These are phyloP conservation scores for Hydrochoerus hydrochaeris DNA, from an alignment of 2,113 vertebrate genomes.

Conservation along the genomic window DNA sequence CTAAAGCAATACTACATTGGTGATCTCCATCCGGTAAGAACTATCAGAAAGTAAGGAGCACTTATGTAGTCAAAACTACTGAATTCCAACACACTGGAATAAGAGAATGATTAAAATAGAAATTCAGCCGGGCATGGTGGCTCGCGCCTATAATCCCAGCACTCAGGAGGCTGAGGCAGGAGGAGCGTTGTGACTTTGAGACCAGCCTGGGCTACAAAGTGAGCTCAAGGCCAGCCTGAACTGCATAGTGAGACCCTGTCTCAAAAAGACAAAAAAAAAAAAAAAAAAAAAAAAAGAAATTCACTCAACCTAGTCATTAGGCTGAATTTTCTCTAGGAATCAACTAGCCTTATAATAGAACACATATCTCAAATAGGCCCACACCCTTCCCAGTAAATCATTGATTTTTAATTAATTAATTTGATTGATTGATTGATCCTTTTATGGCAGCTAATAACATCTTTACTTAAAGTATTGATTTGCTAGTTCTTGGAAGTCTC, in stretches of 20 bases:
- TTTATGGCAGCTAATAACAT: neutral
- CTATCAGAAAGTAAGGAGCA: neutral
- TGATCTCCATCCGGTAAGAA: conserved; percentile 93
- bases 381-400: too few relatives aligned
- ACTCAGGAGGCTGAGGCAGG: too few relatives aligned
- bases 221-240: too few relatives aligned
- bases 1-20: conserved; percentile 94
- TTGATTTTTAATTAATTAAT: conserved; percentile 19
- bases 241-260: too few relatives aligned
- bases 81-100: neutral
- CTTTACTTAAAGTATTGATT: conserved; percentile 8
- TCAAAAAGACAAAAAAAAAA: too few relatives aligned
- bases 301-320: neutral
- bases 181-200: too few relatives aligned
- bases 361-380: neutral
- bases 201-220: too few relatives aligned
- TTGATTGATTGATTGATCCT: conserved; percentile 1
- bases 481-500: conserved; percentile 17
- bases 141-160: too few relatives aligned
- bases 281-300: neutral
- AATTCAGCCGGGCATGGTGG: too few relatives aligned
- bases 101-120: neutral
- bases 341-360: neutral
- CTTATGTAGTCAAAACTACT: neutral
- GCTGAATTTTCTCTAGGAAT: neutral